Conservation (phyloP, 2,888 invertebrate species). For the Odontocolon sp. region DNA sequence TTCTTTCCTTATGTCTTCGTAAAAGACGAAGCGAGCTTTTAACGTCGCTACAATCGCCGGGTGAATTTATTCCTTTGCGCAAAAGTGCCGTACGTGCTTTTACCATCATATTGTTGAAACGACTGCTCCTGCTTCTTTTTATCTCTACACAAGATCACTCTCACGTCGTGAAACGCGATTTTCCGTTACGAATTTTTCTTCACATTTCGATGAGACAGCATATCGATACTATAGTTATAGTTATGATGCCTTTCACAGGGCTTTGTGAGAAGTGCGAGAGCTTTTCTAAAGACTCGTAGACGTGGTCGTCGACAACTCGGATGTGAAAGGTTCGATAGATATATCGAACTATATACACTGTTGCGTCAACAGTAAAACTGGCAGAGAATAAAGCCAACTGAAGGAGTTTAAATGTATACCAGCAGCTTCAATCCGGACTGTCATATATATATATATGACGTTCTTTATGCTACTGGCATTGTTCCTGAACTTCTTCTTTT, state of each 20-base stretch:
- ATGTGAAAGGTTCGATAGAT: not conserved
- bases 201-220: not conserved
- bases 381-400: not conserved
- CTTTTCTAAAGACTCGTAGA: not conserved
- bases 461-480: not conserved
- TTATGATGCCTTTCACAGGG: no score
- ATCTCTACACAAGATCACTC: no score
- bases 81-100: not conserved
- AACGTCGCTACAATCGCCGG: slow-evolving; percentile 17
- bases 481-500: not conserved
- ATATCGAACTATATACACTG: not conserved
- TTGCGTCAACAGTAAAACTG: not conserved
- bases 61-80: slow-evolving; percentile 38
- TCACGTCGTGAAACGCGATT: not conserved
- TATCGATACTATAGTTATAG: no score
- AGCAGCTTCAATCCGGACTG: no score
- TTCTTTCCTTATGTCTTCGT: not conserved
- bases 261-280: not conserved
- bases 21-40: slow-evolving; percentile 30
- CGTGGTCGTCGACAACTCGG: not conserved
- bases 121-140: not conserved
- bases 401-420: no score
- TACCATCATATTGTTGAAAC: not conserved
- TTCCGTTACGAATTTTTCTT: not conserved
- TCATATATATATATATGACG: no score